Evolutionary conservation across 1,140 invertebrate species (phyloP), one percentile per base, ranked within the genome.

Genomic region (Macrosteles quadrilineatus): DNA sequence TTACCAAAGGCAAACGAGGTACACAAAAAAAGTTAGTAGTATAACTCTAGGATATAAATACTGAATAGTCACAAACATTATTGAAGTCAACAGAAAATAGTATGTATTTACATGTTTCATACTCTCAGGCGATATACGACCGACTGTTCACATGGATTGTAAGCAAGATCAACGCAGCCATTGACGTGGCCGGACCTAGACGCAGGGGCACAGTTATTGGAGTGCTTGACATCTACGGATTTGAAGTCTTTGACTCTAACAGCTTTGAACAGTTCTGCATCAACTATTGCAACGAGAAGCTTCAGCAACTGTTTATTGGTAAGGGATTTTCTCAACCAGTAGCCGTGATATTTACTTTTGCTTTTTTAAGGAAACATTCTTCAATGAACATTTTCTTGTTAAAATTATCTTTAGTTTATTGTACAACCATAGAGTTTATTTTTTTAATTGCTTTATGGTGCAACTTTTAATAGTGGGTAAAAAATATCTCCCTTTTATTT

Each of bases 221-320:
- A 21, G 96, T 98, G 1, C 82, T 98, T 27, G 96, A 98, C 77
- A 98, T 98, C 77, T 98, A 98, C 79, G 97, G 97, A 17, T 98
- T 98, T 83, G 96, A 98, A 85, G 96, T 98, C 71, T 97, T 98
- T 81, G 94, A 98, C 68, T 87, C 87, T 6, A 98, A 98, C 80
- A 95, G 92, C 76, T 97, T 98, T 82, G 95, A 98, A 81, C 95
- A 98, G 81, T 95, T 97, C 80, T 97, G 95, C 78, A 98, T 98
- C 76, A 98, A 98, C 80, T 98, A 98, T 82, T 98, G 96, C 76
- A 98, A 98, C 80, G 96, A 98, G 82, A 98, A 98, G 81, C 83
- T 98, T 27, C 96, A 98, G 78, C 96, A 98, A 78, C 83, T 98
- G 3, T 98, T 98, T 78, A 98, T 98, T 76, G 91, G 94, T 95